phyloP scores from a whole-genome alignment of 2,797 vertebrate species.

The Poecilia wingei region DNA sequence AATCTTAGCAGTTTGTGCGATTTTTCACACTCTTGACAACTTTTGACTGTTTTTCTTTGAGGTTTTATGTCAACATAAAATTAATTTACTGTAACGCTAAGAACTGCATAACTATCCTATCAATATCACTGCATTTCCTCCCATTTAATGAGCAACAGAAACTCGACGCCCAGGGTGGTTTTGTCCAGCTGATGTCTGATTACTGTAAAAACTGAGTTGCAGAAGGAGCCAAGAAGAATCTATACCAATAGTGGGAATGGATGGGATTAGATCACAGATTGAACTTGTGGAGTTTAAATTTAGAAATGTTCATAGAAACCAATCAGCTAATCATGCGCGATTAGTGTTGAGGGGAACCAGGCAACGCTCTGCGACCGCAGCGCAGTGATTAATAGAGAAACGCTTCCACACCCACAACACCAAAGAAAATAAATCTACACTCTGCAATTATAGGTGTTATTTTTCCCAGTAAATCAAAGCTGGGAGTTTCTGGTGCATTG shows the following conservation, averaged over 20 bases:
- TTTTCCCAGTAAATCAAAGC: background rate
- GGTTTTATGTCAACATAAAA: slow-evolving; percentile 51
- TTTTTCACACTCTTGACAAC: background rate
- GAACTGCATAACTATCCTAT: slow-evolving; percentile 44
- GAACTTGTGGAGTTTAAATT: slow-evolving; percentile 43
- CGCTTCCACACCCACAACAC: slow-evolving; percentile 46
- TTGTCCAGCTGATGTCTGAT: background rate
- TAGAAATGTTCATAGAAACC: slow-evolving; percentile 49
- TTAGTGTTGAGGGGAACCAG: slow-evolving; percentile 49
- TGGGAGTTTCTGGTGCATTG: background rate
- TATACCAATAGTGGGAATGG: slow-evolving; percentile 19
- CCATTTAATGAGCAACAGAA: background rate
- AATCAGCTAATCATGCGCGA: slow-evolving; percentile 66
- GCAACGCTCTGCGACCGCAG: slow-evolving; percentile 30
- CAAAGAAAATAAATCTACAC: background rate
- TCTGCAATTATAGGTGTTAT: slow-evolving; percentile 1
- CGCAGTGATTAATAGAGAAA: slow-evolving; percentile 56
- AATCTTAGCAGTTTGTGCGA: slow-evolving; percentile 2
- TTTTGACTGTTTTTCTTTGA: slow-evolving; percentile 31
- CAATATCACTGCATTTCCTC: slow-evolving; percentile 3
- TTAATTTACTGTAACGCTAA: slow-evolving; percentile 33
- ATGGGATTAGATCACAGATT: slow-evolving; percentile 44
- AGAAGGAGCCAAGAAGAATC: slow-evolving; percentile 11
- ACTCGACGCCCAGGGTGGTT: too few relatives aligned
- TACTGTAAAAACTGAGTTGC: slow-evolving; percentile 4